Conservation (phyloP, 2,888 invertebrate species). For the Amorpha juglandis region DNA sequence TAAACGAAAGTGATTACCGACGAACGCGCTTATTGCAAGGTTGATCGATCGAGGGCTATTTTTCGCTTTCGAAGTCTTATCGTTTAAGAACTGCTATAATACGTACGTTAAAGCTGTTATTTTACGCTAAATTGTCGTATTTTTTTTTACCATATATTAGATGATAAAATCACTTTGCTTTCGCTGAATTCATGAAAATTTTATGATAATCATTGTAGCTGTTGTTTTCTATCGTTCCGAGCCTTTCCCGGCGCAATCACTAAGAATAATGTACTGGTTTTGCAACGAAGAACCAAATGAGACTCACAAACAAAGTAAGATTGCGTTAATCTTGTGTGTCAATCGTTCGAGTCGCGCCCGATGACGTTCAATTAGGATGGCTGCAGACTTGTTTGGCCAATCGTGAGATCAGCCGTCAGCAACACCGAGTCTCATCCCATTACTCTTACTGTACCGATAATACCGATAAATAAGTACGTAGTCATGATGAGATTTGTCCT, state of each 20-base stretch:
- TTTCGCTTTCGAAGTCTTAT: constrained; percentile 1
- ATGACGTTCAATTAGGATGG: constrained; percentile 40
- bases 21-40: constrained; percentile 8
- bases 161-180: no score
- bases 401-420: constrained; percentile 36
- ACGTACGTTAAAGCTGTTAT: not conserved
- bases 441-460: constrained; percentile 36
- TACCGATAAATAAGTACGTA: constrained; percentile 48
- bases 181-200: not conserved
- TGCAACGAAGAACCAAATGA: constrained; percentile 10
- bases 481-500: constrained; percentile 44
- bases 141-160: not conserved
- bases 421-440: constrained; percentile 43
- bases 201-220: not conserved
- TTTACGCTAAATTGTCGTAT: not conserved
- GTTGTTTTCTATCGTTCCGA: not conserved
- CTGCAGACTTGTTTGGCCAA: constrained; percentile 33
- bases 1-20: constrained; percentile 21
- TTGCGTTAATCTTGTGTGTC: constrained; percentile 42
- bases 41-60: constrained; percentile 13
- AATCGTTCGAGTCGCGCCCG: constrained; percentile 36
- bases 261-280: constrained; percentile 11
- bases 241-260: not conserved
- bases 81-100: not conserved
- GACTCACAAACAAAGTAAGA: constrained; percentile 23